phyloP scores from a whole-genome alignment of 2,888 invertebrate species.

The Acrobasis repandana region DNA sequence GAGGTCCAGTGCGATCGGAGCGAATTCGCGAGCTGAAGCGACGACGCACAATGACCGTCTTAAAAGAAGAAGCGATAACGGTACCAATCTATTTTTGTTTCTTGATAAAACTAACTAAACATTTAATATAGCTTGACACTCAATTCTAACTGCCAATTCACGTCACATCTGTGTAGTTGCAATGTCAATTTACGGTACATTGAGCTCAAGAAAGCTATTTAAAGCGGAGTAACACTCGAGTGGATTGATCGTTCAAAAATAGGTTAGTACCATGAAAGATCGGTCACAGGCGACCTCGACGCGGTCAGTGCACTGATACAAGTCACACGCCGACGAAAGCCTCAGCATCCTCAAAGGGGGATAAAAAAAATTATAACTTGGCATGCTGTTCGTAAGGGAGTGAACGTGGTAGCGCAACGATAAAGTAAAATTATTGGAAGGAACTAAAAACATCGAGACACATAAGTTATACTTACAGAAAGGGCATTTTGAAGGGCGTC shows the following conservation, averaged over 20 bases:
- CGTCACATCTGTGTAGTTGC: constrained; percentile 9
- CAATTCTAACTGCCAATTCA: constrained; percentile 11
- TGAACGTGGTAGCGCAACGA: constrained; percentile 81
- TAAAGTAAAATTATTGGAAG: constrained; percentile 62
- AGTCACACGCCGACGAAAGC: constrained; percentile 83
- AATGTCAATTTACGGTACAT: constrained; percentile 21
- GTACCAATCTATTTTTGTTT: constrained; percentile 65
- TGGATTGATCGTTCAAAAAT: constrained; percentile 57
- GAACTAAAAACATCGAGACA: constrained; percentile 73
- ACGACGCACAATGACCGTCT: constrained; percentile 67
- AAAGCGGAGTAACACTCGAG: constrained; percentile 19
- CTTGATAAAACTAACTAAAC: constrained; percentile 13
- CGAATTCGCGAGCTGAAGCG: constrained; percentile 68
- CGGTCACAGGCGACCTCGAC: constrained; percentile 73
- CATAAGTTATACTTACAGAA: constrained; percentile 75
- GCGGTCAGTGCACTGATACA: constrained; percentile 77
- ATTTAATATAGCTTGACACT: neutral
- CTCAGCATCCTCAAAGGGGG: constrained; percentile 78
- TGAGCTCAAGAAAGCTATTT: constrained; percentile 17
- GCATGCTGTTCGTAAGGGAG: constrained; percentile 83
- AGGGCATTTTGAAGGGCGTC: constrained; percentile 63
- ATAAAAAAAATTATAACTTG: constrained; percentile 78
- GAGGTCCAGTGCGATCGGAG: constrained; percentile 81
- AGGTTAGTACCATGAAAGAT: constrained; percentile 76
- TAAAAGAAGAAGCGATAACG: constrained; percentile 57